Base-by-base conservation (phyloP, 1,140 invertebrate genomes). In the Coelopa frigida region DNA sequence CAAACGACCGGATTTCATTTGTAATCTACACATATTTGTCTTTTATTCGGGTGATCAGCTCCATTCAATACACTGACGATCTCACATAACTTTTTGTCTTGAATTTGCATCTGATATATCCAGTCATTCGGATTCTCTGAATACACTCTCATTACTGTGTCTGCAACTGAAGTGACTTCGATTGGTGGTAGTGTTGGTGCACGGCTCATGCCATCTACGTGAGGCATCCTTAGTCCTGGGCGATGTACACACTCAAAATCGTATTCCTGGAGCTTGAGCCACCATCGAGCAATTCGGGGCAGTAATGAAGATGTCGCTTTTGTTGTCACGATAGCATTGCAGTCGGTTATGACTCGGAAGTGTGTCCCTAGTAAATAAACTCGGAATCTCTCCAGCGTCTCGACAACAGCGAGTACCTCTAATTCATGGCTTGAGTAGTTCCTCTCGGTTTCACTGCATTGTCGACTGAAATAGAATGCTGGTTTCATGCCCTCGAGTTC, bases 231-330 rank as follows among this genome's bases (percentile, higher is more conserved):
- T 31, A 20, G 17, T 10, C 26, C 41, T 15, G 24, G 15, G n/a
- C 41, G 41, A 32, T 43, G 41, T 15, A 24, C 22, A 31, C 24
- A 29, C 12, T 12, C n/a, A 27, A 27, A 43, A 43, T 43, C 17
- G n/a, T 18, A 47, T 24, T 47, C 45, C 27, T 47, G 36, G 4
- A 40, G 23, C 11, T 48, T 17, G 3, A 70, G 26, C 51, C 56
- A 60, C 70, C 69, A 72, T 0, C 61, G 35, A 2, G 57, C 61
- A 14, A 68, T 54, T 22, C 59, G 38, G 2, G 62, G 57, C 22
- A 56, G 49, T 14, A 49, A 18, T 15, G 18, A n/a, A 8, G 32
- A 44, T 21, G 26, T 26, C 11, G 21, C 23, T 21, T 42, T 45
- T 6, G 15, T 44, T 21, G 22, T 29, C 18, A 20, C 26, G 21